Conservation (phyloP, 2,888 invertebrate species). For the Calameuta idolon region DNA sequence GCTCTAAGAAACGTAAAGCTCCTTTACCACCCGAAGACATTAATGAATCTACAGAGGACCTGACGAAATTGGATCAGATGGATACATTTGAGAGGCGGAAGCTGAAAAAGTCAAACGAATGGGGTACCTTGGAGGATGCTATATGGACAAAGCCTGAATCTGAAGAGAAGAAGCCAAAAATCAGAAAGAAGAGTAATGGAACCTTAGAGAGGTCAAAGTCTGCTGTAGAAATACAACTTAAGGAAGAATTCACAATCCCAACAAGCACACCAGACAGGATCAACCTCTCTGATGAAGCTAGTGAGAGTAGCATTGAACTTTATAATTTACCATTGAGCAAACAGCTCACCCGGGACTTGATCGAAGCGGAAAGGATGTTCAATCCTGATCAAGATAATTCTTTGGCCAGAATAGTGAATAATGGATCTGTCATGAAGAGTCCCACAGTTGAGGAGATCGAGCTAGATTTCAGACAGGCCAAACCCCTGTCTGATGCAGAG, state of each 20-base stretch:
- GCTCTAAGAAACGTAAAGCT: conserved; percentile 77
- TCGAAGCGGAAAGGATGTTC: conserved; percentile 54
- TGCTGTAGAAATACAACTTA: conserved; percentile 72
- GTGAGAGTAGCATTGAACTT: conserved; percentile 50
- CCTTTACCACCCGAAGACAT: conserved; percentile 68
- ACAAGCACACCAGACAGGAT: conserved; percentile 13
- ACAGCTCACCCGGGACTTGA: conserved; percentile 54
- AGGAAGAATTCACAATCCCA: conserved; percentile 46
- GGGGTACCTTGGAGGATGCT: conserved; percentile 83
- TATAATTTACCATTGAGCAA: conserved; percentile 59
- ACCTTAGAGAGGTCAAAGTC: conserved; percentile 75
- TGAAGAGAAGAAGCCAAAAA: conserved; percentile 28
- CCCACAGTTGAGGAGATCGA: conserved; percentile 53
- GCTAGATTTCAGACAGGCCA: conserved; percentile 49
- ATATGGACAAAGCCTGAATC: conserved; percentile 71
- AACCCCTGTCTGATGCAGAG: conserved; percentile 35
- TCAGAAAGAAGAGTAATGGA: conserved; percentile 61
- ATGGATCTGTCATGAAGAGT: conserved; percentile 53
- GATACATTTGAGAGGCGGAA: conserved; percentile 77
- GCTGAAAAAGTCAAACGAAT: conserved; percentile 80
- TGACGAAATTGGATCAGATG: conserved; percentile 72
- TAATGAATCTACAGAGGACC: conserved; percentile 61
- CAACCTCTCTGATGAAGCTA: conserved; percentile 32
- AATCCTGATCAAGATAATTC: conserved; percentile 58
- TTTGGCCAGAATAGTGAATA: conserved; percentile 56